Percentiles rank a stretch among this genome's conserved stretches.
phyloP scores from a whole-genome alignment of 2,888 invertebrate species.

The Neoaliturus tenellus region DNA sequence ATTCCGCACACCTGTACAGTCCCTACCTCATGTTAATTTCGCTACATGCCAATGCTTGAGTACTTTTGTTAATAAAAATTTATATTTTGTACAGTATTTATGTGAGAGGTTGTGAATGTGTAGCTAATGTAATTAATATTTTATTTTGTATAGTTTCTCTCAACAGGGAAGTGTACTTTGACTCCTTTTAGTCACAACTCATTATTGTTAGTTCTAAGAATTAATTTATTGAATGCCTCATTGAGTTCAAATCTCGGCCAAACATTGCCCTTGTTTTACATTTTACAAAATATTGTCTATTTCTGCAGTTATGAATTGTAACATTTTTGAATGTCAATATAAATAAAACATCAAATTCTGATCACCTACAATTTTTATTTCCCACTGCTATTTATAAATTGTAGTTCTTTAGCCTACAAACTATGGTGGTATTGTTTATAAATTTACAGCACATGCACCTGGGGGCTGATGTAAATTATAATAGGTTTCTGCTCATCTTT shows the following conservation, averaged over 20 bases:
- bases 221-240: slow-evolving; percentile 17
- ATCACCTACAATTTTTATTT: too few relatives aligned
- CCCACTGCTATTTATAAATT: too few relatives aligned
- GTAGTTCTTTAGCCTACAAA: too few relatives aligned
- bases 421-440: too few relatives aligned
- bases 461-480: too few relatives aligned
- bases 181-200: slow-evolving; percentile 10
- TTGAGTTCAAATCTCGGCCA: background rate
- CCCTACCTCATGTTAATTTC: background rate
- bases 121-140: slow-evolving; percentile 52
- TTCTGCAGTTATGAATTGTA: slow-evolving; percentile 54
- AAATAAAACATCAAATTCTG: slow-evolving; percentile 54
- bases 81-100: slow-evolving; percentile 58
- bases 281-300: slow-evolving; percentile 47
- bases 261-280: slow-evolving; percentile 9
- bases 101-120: slow-evolving; percentile 55
- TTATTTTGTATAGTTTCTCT: slow-evolving; percentile 44
- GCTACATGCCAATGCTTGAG: slow-evolving; percentile 14
- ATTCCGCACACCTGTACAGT: slow-evolving; percentile 22
- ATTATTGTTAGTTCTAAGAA: background rate
- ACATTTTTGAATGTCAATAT: slow-evolving; percentile 60
- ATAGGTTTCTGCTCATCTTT: too few relatives aligned
- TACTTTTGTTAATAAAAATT: slow-evolving; percentile 47
- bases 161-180: background rate
- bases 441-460: too few relatives aligned